These are phyloP conservation scores for Cataglyphis hispanica DNA, from an alignment of 1,140 invertebrate genomes.

Conservation along the genomic window DNA sequence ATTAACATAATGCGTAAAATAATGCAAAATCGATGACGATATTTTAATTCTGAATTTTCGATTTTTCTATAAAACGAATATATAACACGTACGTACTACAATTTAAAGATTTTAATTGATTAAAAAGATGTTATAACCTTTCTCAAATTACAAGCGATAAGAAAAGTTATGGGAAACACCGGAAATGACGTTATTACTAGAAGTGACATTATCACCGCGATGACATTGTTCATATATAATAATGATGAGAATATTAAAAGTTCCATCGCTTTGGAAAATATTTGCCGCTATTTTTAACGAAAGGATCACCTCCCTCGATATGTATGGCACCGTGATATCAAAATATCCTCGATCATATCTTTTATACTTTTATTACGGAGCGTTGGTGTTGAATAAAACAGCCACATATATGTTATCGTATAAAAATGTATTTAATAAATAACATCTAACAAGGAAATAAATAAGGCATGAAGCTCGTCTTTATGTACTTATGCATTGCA, in stretches of 20 bases:
- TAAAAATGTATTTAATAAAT: constrained; percentile 85
- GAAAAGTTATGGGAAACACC: not conserved
- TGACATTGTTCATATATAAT: constrained; percentile 45
- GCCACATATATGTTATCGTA: constrained; percentile 69
- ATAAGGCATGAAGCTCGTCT: constrained; percentile 79
- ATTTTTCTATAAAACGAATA: not conserved
- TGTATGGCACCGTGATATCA: constrained; percentile 34
- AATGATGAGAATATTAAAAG: constrained; percentile 47
- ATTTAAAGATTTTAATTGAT: constrained; percentile 21
- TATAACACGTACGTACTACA: not conserved
- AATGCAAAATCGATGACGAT: not conserved
- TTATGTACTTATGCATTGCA: constrained; percentile 67
- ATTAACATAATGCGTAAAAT: not conserved
- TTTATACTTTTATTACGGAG: constrained; percentile 8
- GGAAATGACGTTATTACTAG: not conserved
- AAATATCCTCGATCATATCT: not conserved
- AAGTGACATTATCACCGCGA: not conserved
- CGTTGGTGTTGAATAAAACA: constrained; percentile 47
- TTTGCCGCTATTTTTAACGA: constrained; percentile 50
- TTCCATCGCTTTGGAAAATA: constrained; percentile 34
- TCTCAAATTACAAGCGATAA: not conserved
- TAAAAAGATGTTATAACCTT: constrained; percentile 14
- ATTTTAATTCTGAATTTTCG: not conserved
- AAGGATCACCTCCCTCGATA: not conserved
- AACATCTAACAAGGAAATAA: constrained; percentile 83